Conservation (phyloP, 2,113 vertebrate species). For the Leuciscus idus region DNA sequence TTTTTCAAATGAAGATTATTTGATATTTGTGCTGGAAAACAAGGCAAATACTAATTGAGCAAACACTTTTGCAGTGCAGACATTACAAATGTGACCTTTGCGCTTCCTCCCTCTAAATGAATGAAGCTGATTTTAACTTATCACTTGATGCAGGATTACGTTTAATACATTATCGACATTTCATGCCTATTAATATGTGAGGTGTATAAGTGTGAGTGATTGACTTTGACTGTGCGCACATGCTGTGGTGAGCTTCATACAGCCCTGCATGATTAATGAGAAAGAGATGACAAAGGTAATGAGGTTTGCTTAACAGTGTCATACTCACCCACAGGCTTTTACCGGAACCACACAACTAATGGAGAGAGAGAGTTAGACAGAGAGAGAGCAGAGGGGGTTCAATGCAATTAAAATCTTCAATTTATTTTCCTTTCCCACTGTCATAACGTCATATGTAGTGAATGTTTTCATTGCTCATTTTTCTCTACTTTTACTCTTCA, state of each 20-base stretch:
- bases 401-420: constrained; percentile 54
- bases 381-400: constrained; percentile 34
- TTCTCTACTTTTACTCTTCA: background rate
- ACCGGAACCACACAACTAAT: constrained; percentile 30
- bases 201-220: constrained; percentile 44
- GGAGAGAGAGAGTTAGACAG: constrained; percentile 1
- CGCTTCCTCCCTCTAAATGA: background rate
- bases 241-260: constrained; percentile 50
- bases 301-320: constrained; percentile 57
- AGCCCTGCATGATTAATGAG: constrained; percentile 59
- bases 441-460: background rate
- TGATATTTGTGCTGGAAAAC: background rate
- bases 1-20: background rate
- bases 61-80: background rate
- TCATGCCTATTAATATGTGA: constrained; percentile 49
- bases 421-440: constrained; percentile 40
- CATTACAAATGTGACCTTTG: background rate
- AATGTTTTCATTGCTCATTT: constrained; percentile 3
- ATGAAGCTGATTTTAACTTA: background rate
- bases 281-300: constrained; percentile 61
- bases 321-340: constrained; percentile 49
- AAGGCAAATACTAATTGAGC: too few species aligned
- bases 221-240: constrained; percentile 51
- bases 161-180: constrained; percentile 28
- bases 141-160: constrained; percentile 1